Base-by-base conservation (phyloP, 2,797 vertebrate genomes). In the Clarias platycephalus region DNA sequence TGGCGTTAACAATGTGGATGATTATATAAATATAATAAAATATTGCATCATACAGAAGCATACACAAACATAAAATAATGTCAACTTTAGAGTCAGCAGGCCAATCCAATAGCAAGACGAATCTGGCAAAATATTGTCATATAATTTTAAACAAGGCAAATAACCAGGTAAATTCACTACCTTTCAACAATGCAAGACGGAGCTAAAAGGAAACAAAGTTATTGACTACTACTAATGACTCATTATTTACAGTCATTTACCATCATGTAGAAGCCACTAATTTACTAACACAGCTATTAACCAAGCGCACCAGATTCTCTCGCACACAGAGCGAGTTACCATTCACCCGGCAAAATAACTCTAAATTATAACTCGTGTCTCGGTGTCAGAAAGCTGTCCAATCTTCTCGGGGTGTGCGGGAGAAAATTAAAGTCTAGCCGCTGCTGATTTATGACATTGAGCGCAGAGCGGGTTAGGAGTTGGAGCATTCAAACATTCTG, bases 341-440 rank as follows among this genome's bases (percentile, higher is more conserved):
- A 20, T 28, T 86, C 63, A 53, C 53, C 75, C 68, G 57, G 83
- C 76, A 31, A 86, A 71, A 71, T 34, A 44, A 83, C 83, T 83
- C 83, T 26, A 70, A 87, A 87, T 78, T 85, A 84, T 86, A 84
- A 86, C 64, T 85, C 71, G 49, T 34, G 77, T 75, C 77, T 71
- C 74, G 71, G 66, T 24, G 68, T 80, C 85, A 81, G 82, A 20
- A 77, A 34, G 70, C 71, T 74, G 80, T 58, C 85, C 80, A 60
- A 70, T 86, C 86, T 84, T 85, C 71, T 55, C 67, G 28, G 77
- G 44, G 72, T 60, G 75, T 82, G 83, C 83, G 20, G 78, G 68
- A 83, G 81, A 75, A 86, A 85, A 89, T 87, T 83, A 85, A 85
- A 88, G 84, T 57, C 82, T 58, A 16, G 66, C 66, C 53, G 55